Evolutionary conservation across 2,888 invertebrate genomes (phyloP), one percentile per base, ranked within the genome.

Genomic region (Aethes cnicana): DNA sequence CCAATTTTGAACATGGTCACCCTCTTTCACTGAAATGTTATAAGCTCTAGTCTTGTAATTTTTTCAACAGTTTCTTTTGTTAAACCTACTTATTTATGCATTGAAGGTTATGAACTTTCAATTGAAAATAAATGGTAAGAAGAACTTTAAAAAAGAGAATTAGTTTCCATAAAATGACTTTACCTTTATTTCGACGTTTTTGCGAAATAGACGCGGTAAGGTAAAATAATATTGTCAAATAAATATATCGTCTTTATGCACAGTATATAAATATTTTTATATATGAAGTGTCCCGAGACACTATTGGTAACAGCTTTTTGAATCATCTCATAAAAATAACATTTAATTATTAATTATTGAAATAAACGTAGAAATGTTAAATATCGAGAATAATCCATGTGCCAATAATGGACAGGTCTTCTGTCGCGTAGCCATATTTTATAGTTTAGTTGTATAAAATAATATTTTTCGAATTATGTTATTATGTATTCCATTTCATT

Each of bases 371-470:
- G 63, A 64, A 65, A 69, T 63, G 65, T 32, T 44, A 68, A 66
- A 63, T 70, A 69, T 69, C 56, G 62, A 62, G 61, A 69, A 75
- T 72, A 80, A 79, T 84, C 80, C 73, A 86, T 80, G 88, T 88
- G 88, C 88, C 88, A 88, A 88, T 75, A 76, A 74, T 63, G 69
- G 74, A 71, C 67, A 61, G 75, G 59, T 53, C 42, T 55, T 69
- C 80, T 76, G 82, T 86, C 84, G 61, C 58, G 68, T 84, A 88
- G 88, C 87, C 86, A 88, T 89, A 87, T 84, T 80, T 80, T 65
- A 81, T 77, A 73, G 69, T 72, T 77, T 72, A 72, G 69, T 58
- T 73, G 72, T 80, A 83, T 76, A 82, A 81, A 81, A 77, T 74
- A 72, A 74, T 77, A 77, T 74, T 75, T 76, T 77, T 77, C 70